Evolutionary conservation across 2,797 vertebrate species (phyloP), one percentile per base, ranked within the genome.

Genomic region (Syndactyla subalaris): DNA sequence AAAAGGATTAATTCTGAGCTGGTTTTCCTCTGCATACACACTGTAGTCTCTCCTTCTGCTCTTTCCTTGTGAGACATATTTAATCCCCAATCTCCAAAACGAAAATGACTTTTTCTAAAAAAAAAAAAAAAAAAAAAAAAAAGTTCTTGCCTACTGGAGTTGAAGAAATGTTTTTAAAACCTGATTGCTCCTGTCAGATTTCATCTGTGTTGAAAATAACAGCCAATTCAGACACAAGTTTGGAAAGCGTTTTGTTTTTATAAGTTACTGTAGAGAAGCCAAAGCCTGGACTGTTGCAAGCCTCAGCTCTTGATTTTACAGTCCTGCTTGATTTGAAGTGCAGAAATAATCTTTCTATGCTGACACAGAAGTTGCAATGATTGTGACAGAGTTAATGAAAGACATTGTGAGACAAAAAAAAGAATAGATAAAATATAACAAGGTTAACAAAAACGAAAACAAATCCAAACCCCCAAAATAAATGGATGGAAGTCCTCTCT

Each of bases 101-200:
- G 36, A 66, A 81, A 92, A 72, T 27, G 20, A 54, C 30, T 65
- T 75, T 3, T 12, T 51, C 52, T 52, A 26, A 26, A 49, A 49
- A 36, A 36, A 36, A 36, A 36, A 36, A 51, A 51, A 51, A 51
- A 55, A 49, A 19, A 29, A 16, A 11, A 41, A 9, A 30, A 48
- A 5, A 8, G 10, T 68, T 89, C 57, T 84, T 93, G 54, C 65
- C 22, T 46, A 27, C 8, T 93, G 45, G 54, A 90, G 70, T 79
- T 93, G 77, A 79, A 84, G 30, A 90, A 93, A 73, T 65, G 49
- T 67, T 95, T 96, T 76, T 73, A 82, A 90, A 96, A 90, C 63
- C 57, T 79, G 77, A 84, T 94, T 84, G 54, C 48, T 92, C 34
- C 41, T 91, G 89, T 93, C 89, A 84, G 66, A 80, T 91, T 88